Evolutionary conservation across 2,113 vertebrate genomes (phyloP).

Genomic region (human (Homo sapiens)): DNA sequence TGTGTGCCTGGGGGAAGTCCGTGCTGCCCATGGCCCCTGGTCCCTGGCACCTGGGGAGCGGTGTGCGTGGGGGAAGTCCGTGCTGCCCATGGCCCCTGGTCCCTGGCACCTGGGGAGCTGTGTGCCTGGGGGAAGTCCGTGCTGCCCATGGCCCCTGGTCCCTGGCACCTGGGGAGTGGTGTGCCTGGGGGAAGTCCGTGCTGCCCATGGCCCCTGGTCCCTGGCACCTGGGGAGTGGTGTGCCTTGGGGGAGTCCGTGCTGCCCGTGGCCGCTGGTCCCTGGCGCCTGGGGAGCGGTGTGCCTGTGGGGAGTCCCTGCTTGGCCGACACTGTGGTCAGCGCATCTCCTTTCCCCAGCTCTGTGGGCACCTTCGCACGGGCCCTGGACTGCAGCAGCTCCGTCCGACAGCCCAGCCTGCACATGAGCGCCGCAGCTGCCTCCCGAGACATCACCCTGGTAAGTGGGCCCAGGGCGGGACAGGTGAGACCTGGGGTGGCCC

Average conservation of each 20-base stretch:
- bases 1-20: too few species aligned
- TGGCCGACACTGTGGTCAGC: not conserved
- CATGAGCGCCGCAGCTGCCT: constrained; percentile 90
- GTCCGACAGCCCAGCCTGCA: constrained; percentile 90
- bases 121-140: too few species aligned
- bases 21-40: too few species aligned
- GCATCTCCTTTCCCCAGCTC: constrained; percentile 77
- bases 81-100: too few species aligned
- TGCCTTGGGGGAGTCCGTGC: not conserved
- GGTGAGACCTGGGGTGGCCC: not conserved
- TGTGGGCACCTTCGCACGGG: constrained; percentile 89
- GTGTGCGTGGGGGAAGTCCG: too few species aligned
- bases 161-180: fast-evolving
- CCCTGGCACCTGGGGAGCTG: too few species aligned
- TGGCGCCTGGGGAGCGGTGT: fast-evolving
- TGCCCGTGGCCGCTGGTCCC: not conserved
- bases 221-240: fast-evolving
- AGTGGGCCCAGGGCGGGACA: not conserved
- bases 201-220: not conserved
- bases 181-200: too few species aligned
- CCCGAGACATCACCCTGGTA: constrained; percentile 90
- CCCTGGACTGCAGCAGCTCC: constrained; percentile 90
- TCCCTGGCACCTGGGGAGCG: fast-evolving
- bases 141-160: too few species aligned
- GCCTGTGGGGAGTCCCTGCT: not conserved